Evolutionary conservation across 2,113 vertebrate species (phyloP), one percentile per base, ranked within the genome.

Genomic region (Pica pica): DNA sequence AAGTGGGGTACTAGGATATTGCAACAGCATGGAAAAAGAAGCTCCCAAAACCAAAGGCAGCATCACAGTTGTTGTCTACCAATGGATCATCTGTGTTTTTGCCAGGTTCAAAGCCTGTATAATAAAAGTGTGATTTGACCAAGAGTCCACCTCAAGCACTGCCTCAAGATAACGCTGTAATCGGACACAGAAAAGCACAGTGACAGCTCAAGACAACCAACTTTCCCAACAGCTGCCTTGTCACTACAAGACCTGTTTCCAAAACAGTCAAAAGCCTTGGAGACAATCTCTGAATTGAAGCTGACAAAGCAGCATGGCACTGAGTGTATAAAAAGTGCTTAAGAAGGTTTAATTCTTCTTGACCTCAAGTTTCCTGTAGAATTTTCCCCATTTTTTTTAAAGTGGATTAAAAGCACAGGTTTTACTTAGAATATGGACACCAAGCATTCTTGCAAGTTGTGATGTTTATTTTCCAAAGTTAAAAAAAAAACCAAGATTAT

Each of bases 231-330:
- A 91, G 57, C 37, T 56, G 24, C 35, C 47, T n/a, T 53, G 2
- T 8, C 63, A 57, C 65, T 75, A 26, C 53, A 83, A 42, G 16
- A 39, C 18, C 55, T 57, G n/a, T 53, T 81, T 91, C 46, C 20
- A 26, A 75, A 87, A 77, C 10, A 80, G 33, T 69, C 44, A 64
- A 67, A 42, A 63, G 49, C 63, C 39, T 47, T 49, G 39, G 27
- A 88, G 46, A 13, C 1, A 3, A 70, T 23, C 85, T 83, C 83
- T 83, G 55, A 88, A 44, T 5, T 63, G 39, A 75, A 80, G 82
- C 30, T 50, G 75, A 55, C 59, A 80, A 74, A 95, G 55, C 22
- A 93, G 35, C 0, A 0, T 5, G 13, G 30, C 63, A 74, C 0
- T 47, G 46, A 53, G 23, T 1, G 2, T 11, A 59, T 6, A 10